Evolutionary conservation across 2,888 invertebrate genomes (phyloP).

Genomic region (Poecilus cupreus): DNA sequence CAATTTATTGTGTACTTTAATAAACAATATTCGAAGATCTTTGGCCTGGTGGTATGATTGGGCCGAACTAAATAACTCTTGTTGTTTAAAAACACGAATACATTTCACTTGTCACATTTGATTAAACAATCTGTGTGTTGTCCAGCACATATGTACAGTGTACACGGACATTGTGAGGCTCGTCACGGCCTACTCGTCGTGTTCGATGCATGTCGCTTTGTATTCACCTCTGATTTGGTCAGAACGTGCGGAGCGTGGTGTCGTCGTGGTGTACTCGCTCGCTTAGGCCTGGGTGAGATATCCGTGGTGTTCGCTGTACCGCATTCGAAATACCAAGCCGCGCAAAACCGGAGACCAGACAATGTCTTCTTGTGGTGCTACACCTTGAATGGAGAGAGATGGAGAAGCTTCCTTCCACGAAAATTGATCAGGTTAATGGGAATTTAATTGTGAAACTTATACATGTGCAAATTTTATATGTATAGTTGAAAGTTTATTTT

Average conservation of each 20-base stretch:
- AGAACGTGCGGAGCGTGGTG: conserved; percentile 26
- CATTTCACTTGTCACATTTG: too few species aligned
- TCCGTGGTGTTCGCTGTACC: too few species aligned
- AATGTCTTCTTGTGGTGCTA: neutral
- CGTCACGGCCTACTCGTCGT: neutral
- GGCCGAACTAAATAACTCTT: too few species aligned
- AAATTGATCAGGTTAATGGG: neutral
- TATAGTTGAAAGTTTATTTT: too few species aligned
- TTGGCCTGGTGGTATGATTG: too few species aligned
- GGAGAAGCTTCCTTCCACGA: neutral
- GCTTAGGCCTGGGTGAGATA: too few species aligned
- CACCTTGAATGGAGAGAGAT: neutral
- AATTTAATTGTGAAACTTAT: neutral
- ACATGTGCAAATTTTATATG: too few species aligned
- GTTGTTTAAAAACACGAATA: too few species aligned
- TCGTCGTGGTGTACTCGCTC: too few species aligned
- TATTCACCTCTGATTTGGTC: conserved; percentile 24
- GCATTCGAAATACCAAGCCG: neutral
- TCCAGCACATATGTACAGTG: too few species aligned
- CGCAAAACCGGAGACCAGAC: neutral
- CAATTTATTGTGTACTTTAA: too few species aligned
- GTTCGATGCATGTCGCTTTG: conserved; percentile 11
- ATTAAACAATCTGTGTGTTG: neutral
- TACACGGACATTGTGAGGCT: neutral
- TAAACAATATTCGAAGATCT: too few species aligned